Evolutionary conservation across 2,113 vertebrate genomes (phyloP).

Genomic region (Strigops habroptila): DNA sequence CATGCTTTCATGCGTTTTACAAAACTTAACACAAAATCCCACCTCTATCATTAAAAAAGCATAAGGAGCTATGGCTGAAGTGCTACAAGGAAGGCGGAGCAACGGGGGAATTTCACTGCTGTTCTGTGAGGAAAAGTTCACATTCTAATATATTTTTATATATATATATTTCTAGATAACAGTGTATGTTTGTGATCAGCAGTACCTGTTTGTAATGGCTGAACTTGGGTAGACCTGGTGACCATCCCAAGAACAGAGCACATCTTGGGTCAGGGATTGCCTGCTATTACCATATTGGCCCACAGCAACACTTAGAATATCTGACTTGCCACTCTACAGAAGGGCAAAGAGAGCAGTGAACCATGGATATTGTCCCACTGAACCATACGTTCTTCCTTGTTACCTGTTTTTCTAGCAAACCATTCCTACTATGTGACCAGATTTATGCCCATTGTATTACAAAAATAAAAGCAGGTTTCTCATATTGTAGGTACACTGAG

Average conservation of each 20-base stretch:
- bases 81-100: background rate
- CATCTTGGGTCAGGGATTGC: background rate
- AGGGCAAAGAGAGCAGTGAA: background rate
- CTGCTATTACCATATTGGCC: background rate
- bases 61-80: background rate
- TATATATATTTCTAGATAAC: background rate
- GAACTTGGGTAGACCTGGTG: background rate
- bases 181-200: background rate
- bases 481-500: background rate
- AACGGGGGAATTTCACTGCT: background rate
- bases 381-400: background rate
- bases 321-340: background rate
- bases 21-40: background rate
- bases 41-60: background rate
- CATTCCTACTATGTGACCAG: background rate
- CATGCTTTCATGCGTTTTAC: background rate
- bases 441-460: background rate
- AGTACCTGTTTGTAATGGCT: background rate
- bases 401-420: background rate
- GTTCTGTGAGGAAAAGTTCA: background rate
- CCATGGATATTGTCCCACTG: background rate
- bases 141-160: background rate
- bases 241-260: background rate
- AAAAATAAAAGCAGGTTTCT: background rate
- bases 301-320: background rate